A percentile compares a stretch with the other conserved stretches of the same genome.
phyloP scores from a whole-genome alignment of 2,113 vertebrate genomes.

The Grammatotria lemairii region DNA sequence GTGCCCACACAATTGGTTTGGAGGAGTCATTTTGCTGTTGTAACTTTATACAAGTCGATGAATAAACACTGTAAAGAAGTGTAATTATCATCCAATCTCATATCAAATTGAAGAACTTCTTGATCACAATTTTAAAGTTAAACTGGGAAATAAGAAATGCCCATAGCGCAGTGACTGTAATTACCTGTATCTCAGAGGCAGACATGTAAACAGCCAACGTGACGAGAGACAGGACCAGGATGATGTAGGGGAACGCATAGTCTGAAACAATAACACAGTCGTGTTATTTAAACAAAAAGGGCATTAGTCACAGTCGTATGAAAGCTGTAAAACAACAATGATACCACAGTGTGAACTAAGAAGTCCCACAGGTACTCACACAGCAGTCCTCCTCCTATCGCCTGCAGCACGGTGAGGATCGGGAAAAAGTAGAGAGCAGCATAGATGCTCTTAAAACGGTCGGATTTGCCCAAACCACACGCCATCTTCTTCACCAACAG shows the following conservation, averaged over 20 bases:
- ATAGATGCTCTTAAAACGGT: conserved; percentile 95
- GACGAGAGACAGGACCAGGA: conserved; percentile 89
- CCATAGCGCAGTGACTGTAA: not conserved
- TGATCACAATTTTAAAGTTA: not conserved
- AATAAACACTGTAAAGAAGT: not conserved
- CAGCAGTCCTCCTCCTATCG: conserved; percentile 90
- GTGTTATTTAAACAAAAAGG: not conserved
- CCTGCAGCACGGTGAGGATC: conserved; percentile 91
- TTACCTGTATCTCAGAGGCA: conserved; percentile 95
- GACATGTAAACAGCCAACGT: conserved; percentile 97
- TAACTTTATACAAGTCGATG: not conserved
- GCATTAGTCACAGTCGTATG: not conserved
- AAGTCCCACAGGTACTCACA: conserved; percentile 74
- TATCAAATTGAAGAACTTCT: not conserved
- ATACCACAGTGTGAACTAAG: not conserved
- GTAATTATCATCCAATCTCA: not conserved
- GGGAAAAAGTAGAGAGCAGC: conserved; percentile 97
- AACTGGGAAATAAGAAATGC: not conserved
- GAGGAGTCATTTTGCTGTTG: not conserved
- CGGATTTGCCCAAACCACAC: conserved; percentile 90
- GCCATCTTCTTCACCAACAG: conserved; percentile 96
- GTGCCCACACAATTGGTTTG: not conserved
- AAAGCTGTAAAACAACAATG: not conserved
- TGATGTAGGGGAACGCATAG: conserved; percentile 95
- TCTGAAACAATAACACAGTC: conserved; percentile 67